Percentiles rank a stretch among this genome's conserved stretches.
phyloP scores from a whole-genome alignment of 1,140 invertebrate genomes.

The Phocides pigmalion region DNA sequence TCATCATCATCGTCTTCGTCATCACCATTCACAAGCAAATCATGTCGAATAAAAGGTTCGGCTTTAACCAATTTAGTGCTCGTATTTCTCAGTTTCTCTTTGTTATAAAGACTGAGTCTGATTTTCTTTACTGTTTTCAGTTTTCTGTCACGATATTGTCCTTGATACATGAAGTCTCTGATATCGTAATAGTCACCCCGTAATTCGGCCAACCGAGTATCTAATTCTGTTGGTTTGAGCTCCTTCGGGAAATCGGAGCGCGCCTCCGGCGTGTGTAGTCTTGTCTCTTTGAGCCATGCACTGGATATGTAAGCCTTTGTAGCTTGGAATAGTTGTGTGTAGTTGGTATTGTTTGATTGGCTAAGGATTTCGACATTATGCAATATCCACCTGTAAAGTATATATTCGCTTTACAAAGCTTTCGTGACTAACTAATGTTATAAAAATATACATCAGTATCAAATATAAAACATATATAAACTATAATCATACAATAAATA shows the following conservation, averaged over 20 bases:
- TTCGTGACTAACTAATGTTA: too few species aligned
- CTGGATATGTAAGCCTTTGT: slow-evolving; percentile 48
- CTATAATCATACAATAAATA: too few species aligned
- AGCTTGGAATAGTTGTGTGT: slow-evolving; percentile 46
- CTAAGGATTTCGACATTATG: slow-evolving; percentile 50
- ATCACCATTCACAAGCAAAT: background rate
- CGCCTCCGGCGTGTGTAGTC: slow-evolving; percentile 26
- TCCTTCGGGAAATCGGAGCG: slow-evolving; percentile 20
- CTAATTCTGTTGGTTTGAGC: slow-evolving; percentile 42
- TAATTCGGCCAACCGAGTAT: slow-evolving; percentile 45
- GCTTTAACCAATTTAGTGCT: background rate
- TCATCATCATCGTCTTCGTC: slow-evolving; percentile 22
- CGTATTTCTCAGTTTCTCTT: background rate
- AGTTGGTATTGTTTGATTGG: slow-evolving; percentile 38
- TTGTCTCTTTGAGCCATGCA: slow-evolving; percentile 50
- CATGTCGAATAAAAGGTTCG: background rate
- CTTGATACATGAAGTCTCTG: slow-evolving; percentile 53
- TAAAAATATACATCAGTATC: too few species aligned
- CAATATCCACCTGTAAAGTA: slow-evolving; percentile 56
- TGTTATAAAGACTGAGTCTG: background rate
- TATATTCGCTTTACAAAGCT: too few species aligned
- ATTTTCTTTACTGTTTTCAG: slow-evolving; percentile 36
- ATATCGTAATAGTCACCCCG: slow-evolving; percentile 56
- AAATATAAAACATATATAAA: too few species aligned
- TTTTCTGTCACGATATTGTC: slow-evolving; percentile 43